Evolutionary conservation across 2,113 vertebrate genomes (phyloP), one percentile per base, ranked within the genome.

Genomic region (Sardina pilchardus): DNA sequence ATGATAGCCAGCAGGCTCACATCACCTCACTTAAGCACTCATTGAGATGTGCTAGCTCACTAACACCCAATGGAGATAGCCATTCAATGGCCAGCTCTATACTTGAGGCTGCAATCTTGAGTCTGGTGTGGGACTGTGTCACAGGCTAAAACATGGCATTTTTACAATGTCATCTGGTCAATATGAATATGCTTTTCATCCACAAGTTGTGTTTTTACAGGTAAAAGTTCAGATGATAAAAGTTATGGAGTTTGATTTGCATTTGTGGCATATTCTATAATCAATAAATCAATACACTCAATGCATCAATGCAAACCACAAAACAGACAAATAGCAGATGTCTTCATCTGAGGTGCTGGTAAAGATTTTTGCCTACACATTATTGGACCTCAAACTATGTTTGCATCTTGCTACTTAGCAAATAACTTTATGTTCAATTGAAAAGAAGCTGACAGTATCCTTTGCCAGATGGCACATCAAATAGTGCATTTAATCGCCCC

Each of bases 401-500:
- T 71, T 71, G 7, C 9, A 26, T 71, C n/a, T 71, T 71, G n/a
- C 63, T 30, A 71, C 63, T 71, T 71, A 9, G 24, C n/a, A 26
- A 26, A 71, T 71, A 71, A 71, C 6, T 71, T 71, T 71, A 71
- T 71, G 63, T 30, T 26, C 26, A 71, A 26, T 30, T 8, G 6
- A n/a, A 10, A 30, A 30, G 2, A 26, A 71, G 26, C n/a, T n/a
- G n/a, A 30, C 6, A 26, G 26, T 50, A 71, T 71, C n/a, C n/a
- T 6, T n/a, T 7, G 63, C n/a, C 85, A 83, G 83, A 85, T 82
- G 87, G 81, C 45, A 56, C 85, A 83, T 83, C 78, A 88, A 88
- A 88, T 82, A 83, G 43, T 83, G 59, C 43, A 34, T 88, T 83
- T 82, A 75, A 89, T 90, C 85, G 80, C 88, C 83, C 78, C 83